Base-by-base conservation (phyloP, 2,888 invertebrate species). In the Conus canariensis region DNA sequence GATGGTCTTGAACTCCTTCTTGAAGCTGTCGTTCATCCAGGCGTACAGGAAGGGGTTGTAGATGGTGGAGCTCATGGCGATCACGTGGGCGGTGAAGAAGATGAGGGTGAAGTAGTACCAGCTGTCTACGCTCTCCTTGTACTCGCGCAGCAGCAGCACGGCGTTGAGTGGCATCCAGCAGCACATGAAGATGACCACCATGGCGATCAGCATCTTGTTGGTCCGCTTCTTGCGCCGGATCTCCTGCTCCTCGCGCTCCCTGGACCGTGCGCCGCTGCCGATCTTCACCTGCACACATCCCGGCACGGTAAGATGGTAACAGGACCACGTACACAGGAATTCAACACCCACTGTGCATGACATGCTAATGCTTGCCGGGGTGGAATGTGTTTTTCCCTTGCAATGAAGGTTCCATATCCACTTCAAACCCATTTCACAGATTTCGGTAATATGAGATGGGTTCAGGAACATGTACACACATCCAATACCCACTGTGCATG, bases 201-300 rank as follows among this genome's bases (percentile, higher is more conserved):
- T 99, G 2, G 98, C 98, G 91, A 99, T 99, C 91, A 99, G 97
- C 99, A 99, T 99, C 93, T 98, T 97, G 96, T 99, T 99, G 12
- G 99, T 99, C 80, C 98, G 97, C 90, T 98, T 97, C 95, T 99
- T 99, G 90, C 99, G 97, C 94, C 98, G 98, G 88, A 99, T 97
- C 95, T 99, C 99, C 25, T 98, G 97, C 95, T 98, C 98, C 95
- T 99, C 99, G 94, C 98, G 98, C 14, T 98, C 97, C n/a, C 98
- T 97, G 90, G 98, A 98, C 70, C 95, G 95, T 58, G 93, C 83
- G 97, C 97, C 95, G 87, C 94, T 94, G 0, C 98, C 98, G 0
- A 98, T 98, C 95, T 98, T 98, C 22, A 92, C 90, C 82, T 90
- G 97, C n/a, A 77, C n/a, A 25, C 70, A 70, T 16, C 60, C 45